Evolutionary conservation across 2,113 vertebrate species (phyloP), one percentile per base, ranked within the genome.

Genomic region (Notothenia coriiceps): DNA sequence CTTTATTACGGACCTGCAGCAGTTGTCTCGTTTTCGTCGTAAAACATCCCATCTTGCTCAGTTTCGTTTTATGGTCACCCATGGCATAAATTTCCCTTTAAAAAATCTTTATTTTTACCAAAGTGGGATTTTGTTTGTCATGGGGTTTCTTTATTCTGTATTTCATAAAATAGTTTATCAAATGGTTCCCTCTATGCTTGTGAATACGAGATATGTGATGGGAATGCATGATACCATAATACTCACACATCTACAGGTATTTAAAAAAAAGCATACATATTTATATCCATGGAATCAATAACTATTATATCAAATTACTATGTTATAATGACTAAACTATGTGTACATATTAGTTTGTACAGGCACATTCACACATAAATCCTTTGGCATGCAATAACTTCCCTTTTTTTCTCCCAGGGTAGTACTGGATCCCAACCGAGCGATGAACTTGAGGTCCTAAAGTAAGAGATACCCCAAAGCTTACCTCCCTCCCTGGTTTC

Each of bases 401-500:
- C 18, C 5, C 11, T n/a, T 57, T 55, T 60, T 10, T 33, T 13
- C 29, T 29, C 29, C 60, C 57, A 59, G 62, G 55, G 13, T 22
- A 47, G n/a, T n/a, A 52, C 14, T 55, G 60, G 44, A 50, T 10
- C 20, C 10, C 10, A 40, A n/a, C 62, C 54, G 43, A 52, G 44
- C 0, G 17, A 63, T 81, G 74, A 86, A 88, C 82, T 79, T 87
- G 74, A 79, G 50, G 10, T 59, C 62, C 56, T 66, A 47, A 70
- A 75, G 43, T 40, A 7, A 71, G 43, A 67, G 29, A 80, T 50
- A 52, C 55, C 60, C 64, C 20, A 35, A 20, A 66, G 20, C 18
- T 44, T 55, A 22, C 6, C 59, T 49, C 14, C 12, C 51, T 62
- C 64, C 52, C 57, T 61, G 46, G 22, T 63, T 66, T 47, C 69